These are phyloP conservation scores for Ptyas mucosa DNA, from an alignment of 2,113 vertebrate species.

Conservation along the genomic window DNA sequence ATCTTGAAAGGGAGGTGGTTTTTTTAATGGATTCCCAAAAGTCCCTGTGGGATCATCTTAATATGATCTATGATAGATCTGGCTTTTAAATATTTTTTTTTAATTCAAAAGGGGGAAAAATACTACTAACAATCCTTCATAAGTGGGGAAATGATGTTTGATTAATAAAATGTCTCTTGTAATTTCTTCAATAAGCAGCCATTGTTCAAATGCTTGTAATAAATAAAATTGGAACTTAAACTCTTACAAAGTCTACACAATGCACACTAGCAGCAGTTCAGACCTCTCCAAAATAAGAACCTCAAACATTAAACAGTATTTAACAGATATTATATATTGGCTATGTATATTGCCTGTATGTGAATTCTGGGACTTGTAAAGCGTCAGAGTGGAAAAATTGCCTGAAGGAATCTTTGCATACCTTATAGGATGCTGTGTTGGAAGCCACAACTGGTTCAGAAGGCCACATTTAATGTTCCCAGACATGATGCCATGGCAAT, in stretches of 20 bases:
- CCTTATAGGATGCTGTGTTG: not conserved
- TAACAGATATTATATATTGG: not conserved
- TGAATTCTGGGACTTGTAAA: not conserved
- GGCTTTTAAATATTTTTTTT: not conserved
- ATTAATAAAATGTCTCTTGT: not conserved
- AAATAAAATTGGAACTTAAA: fast-evolving
- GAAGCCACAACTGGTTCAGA: not conserved
- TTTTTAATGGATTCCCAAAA: constrained; percentile 22
- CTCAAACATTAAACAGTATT: fast-evolving
- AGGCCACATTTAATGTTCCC: not conserved
- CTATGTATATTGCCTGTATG: not conserved
- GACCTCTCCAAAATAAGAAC: constrained; percentile 1
- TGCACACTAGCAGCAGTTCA: not conserved
- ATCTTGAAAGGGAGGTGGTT: constrained; percentile 29
- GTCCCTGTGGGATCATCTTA: not conserved
- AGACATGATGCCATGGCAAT: not conserved
- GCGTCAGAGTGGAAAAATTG: not conserved
- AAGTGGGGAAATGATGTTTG: not conserved
- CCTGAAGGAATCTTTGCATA: not conserved
- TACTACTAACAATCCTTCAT: not conserved
- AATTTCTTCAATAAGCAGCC: not conserved
- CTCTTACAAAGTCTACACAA: not conserved
- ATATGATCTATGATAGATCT: not conserved
- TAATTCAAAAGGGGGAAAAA: not conserved
- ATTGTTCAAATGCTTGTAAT: not conserved